A percentile compares a stretch with the other conserved stretches of the same genome.
These are phyloP conservation scores for Andrena chrysosceles DNA, from an alignment of 2,888 invertebrate genomes.

Conservation along the genomic window DNA sequence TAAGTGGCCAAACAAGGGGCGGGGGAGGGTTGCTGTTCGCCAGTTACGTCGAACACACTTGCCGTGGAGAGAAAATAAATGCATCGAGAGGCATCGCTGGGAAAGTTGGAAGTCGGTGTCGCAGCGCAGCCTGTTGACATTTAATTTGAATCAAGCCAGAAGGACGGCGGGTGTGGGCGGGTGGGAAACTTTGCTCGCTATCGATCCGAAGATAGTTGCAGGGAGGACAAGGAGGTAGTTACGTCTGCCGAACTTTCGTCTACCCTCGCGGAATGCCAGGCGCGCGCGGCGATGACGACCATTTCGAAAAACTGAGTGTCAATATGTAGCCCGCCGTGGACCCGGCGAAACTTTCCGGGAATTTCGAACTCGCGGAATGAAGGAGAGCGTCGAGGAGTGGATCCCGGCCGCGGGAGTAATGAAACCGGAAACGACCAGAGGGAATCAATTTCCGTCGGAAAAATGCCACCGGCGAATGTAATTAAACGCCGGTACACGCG, in stretches of 20 bases:
- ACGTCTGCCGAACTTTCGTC: constrained; percentile 16
- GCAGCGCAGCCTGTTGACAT: constrained; percentile 62
- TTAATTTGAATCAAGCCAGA: constrained; percentile 65
- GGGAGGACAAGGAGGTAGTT: constrained; percentile 27
- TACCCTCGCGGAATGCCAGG: neutral
- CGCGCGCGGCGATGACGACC: constrained; percentile 17
- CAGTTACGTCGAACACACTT: too few relatives aligned
- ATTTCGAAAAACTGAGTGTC: constrained; percentile 28
- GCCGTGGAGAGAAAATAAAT: constrained; percentile 2
- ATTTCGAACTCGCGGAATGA: constrained; percentile 22
- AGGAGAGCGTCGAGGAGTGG: neutral
- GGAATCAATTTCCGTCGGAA: constrained; percentile 10
- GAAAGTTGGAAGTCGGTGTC: constrained; percentile 42
- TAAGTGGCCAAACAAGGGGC: too few relatives aligned
- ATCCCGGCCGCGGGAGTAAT: constrained; percentile 6
- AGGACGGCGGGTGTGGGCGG: neutral
- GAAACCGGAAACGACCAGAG: neutral
- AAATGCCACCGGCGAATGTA: constrained; percentile 17
- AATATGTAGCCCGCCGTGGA: constrained; percentile 9
- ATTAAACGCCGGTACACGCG: constrained; percentile 11
- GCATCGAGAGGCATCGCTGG: neutral
- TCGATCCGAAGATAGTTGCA: constrained; percentile 56
- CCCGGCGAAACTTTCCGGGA: constrained; percentile 13
- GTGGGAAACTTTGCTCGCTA: constrained; percentile 42
- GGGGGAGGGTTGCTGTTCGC: too few relatives aligned